A percentile compares a stretch with the other conserved stretches of the same genome.
phyloP scores from a whole-genome alignment of 2,797 vertebrate genomes.

The Anableps anableps region DNA sequence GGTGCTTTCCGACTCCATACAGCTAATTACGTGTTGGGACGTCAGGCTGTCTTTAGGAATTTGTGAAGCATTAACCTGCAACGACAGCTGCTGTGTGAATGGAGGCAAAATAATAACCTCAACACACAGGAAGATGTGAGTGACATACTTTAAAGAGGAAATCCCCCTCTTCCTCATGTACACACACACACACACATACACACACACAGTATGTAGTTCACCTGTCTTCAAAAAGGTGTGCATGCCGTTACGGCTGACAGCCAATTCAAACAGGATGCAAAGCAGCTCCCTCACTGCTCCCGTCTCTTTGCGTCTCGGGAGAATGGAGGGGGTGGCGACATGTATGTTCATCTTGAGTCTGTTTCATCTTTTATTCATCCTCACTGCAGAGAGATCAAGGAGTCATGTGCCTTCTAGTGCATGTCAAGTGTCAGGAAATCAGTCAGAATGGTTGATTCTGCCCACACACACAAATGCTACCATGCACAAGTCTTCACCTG shows the following conservation, averaged over 20 bases:
- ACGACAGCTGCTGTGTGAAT: slow-evolving; percentile 47
- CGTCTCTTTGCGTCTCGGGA: slow-evolving; percentile 10
- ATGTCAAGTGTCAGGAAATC: slow-evolving; percentile 79
- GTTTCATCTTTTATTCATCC: slow-evolving; percentile 83
- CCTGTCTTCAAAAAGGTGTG: slow-evolving; percentile 78
- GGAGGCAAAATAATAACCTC: slow-evolving; percentile 39
- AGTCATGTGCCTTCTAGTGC: slow-evolving; percentile 72
- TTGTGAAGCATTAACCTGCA: slow-evolving; percentile 74
- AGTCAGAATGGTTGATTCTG: slow-evolving; percentile 71
- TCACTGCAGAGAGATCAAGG: slow-evolving; percentile 77
- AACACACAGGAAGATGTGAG: slow-evolving; percentile 56
- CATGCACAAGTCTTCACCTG: slow-evolving; percentile 37
- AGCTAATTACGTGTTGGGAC: slow-evolving; percentile 68
- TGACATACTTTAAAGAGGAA: slow-evolving; percentile 61
- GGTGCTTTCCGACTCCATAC: slow-evolving; percentile 57
- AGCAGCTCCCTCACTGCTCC: slow-evolving; percentile 55
- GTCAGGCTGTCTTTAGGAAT: slow-evolving; percentile 63
- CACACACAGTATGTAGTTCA: slow-evolving; percentile 65
- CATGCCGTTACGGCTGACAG: slow-evolving; percentile 75
- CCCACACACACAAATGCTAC: slow-evolving; percentile 38
- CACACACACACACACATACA: slow-evolving; percentile 17
- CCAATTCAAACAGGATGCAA: slow-evolving; percentile 82
- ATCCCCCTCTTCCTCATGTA: slow-evolving; percentile 42
- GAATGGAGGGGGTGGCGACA: slow-evolving; percentile 65
- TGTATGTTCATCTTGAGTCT: slow-evolving; percentile 72